phyloP scores from a whole-genome alignment of 2,113 vertebrate species.

The Phoxinus phoxinus region DNA sequence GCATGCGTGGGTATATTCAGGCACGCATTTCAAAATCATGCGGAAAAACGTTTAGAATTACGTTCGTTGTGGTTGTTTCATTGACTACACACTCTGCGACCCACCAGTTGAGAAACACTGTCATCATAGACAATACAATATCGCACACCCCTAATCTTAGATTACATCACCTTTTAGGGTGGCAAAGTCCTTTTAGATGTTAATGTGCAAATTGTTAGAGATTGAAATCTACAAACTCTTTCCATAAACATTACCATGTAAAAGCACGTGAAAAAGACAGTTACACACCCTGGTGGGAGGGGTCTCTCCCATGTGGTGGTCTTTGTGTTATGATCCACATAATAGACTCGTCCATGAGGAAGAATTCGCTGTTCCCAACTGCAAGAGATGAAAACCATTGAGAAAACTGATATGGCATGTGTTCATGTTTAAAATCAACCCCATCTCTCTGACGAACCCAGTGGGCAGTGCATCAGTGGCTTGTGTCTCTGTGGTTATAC shows the following conservation, averaged over 20 bases:
- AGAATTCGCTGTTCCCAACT: conserved; percentile 97
- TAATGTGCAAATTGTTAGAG: background rate
- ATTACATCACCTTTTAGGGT: background rate
- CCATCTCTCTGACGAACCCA: conserved; percentile 80
- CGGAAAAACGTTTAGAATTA: too few relatives aligned
- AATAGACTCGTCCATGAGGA: conserved; percentile 94
- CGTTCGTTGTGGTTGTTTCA: too few relatives aligned
- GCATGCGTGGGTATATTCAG: background rate
- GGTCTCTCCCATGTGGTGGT: conserved; percentile 98
- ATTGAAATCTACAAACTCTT: background rate
- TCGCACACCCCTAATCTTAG: background rate
- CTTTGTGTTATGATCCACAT: conserved; percentile 98
- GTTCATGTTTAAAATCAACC: background rate
- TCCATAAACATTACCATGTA: background rate
- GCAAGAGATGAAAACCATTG: conserved; percentile 26
- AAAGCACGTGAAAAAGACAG: background rate
- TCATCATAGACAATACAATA: background rate
- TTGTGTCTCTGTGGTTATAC: conserved; percentile 60
- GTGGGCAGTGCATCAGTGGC: conserved; percentile 82
- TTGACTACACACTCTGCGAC: too few relatives aligned
- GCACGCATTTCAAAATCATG: too few relatives aligned
- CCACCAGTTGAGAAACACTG: too few relatives aligned
- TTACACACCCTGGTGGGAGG: conserved; percentile 89
- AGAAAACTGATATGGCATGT: background rate
- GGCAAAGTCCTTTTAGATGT: background rate